Conservation (phyloP, 2,888 invertebrate species). For the Brachyptera risi region DNA sequence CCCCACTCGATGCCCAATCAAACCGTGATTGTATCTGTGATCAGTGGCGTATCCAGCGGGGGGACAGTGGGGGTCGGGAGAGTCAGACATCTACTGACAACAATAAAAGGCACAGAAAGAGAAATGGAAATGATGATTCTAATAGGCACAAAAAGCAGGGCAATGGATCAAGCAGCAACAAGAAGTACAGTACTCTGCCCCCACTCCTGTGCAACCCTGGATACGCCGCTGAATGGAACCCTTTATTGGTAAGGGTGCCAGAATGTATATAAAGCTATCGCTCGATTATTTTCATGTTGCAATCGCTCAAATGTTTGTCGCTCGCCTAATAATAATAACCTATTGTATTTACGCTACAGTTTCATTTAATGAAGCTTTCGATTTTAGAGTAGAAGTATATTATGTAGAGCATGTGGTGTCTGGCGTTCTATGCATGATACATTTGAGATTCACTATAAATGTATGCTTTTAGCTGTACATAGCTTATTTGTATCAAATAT, state of each 20-base stretch:
- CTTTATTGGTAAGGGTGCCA: constrained; percentile 58
- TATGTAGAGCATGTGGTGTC: too few relatives aligned
- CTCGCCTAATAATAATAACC: constrained; percentile 16
- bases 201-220: constrained; percentile 61
- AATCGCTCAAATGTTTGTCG: constrained; percentile 5
- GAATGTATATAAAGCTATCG: constrained; percentile 29
- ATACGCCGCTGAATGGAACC: constrained; percentile 67
- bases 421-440: too few relatives aligned
- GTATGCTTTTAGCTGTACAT: too few relatives aligned
- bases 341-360: too few relatives aligned
- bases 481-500: too few relatives aligned
- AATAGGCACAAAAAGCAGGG: constrained; percentile 28
- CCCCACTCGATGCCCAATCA: constrained; percentile 35
- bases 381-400: too few relatives aligned
- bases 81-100: constrained; percentile 23
- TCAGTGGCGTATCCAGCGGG: constrained; percentile 49
- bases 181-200: constrained; percentile 44
- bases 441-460: too few relatives aligned
- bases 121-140: constrained; percentile 30
- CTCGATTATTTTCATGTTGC: neutral
- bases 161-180: constrained; percentile 25
- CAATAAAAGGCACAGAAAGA: constrained; percentile 31
- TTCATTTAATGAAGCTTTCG: too few relatives aligned
- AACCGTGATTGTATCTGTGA: constrained; percentile 33
- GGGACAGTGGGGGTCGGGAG: constrained; percentile 33